Conservation (phyloP, 2,888 invertebrate species). For the Aspidapion aeneum region DNA sequence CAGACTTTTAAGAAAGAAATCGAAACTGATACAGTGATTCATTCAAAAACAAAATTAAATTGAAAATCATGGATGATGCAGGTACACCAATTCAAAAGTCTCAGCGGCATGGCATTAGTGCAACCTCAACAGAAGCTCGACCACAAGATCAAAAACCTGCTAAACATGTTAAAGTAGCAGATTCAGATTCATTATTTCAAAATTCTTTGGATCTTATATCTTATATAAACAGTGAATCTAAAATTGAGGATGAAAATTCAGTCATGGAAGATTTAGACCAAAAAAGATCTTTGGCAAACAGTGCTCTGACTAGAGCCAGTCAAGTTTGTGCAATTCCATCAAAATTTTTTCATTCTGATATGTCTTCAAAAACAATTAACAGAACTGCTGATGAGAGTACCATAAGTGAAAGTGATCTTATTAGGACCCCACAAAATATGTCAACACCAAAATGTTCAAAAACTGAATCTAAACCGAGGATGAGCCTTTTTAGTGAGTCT, state of each 20-base stretch:
- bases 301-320: conserved; percentile 31
- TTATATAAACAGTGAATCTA: conserved; percentile 18
- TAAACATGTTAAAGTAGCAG: neutral
- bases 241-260: conserved; percentile 7
- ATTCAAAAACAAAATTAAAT: neutral
- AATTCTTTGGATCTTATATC: conserved; percentile 26
- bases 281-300: conserved; percentile 2
- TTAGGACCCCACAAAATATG: conserved; percentile 29
- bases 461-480: neutral
- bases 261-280: neutral
- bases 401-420: conserved; percentile 40
- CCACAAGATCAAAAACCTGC: neutral
- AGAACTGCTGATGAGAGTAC: conserved; percentile 33
- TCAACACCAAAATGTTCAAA: conserved; percentile 38
- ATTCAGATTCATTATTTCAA: conserved; percentile 11
- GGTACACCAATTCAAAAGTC: neutral
- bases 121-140: conserved; percentile 19
- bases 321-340: conserved; percentile 35
- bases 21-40: too few species aligned
- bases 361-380: conserved; percentile 16
- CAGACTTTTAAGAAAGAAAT: too few species aligned
- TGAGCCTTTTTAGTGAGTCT: conserved; percentile 23
- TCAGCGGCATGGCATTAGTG: neutral
- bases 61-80: neutral
- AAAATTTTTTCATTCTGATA: conserved; percentile 32